Conservation (phyloP, 2,113 vertebrate species). For the Pedetes capensis region DNA sequence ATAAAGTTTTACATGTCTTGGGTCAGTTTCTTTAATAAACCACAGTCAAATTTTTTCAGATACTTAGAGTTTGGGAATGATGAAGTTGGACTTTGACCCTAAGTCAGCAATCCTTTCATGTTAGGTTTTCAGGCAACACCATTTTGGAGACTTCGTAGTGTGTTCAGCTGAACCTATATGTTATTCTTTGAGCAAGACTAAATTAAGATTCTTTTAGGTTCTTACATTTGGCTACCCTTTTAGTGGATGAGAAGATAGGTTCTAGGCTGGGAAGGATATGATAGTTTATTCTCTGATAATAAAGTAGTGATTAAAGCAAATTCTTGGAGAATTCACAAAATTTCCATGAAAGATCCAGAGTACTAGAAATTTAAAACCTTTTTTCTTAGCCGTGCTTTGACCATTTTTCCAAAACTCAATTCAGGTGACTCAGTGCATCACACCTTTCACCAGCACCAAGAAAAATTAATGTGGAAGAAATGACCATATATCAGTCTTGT, state of each 20-base stretch:
- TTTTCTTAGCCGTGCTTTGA: slow-evolving; percentile 21
- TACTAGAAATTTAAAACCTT: neutral
- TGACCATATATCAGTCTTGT: neutral
- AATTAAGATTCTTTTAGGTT: neutral
- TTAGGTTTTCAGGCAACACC: slow-evolving; percentile 28
- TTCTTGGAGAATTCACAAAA: neutral
- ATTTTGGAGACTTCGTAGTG: neutral
- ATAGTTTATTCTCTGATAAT: slow-evolving; percentile 27
- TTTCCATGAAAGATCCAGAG: neutral
- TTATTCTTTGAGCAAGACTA: neutral
- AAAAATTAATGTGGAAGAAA: neutral
- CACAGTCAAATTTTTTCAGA: slow-evolving; percentile 38
- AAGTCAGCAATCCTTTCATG: neutral
- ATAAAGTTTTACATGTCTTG: slow-evolving; percentile 17
- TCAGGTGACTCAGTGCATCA: neutral
- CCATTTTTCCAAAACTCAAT: neutral
- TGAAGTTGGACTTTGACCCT: neutral
- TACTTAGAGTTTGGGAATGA: neutral
- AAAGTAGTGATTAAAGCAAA: neutral
- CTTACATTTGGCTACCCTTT: neutral
- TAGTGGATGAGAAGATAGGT: neutral
- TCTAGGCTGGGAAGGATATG: neutral
- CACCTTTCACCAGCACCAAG: slow-evolving; percentile 57
- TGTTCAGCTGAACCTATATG: neutral
- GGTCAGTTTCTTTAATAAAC: neutral